Base-by-base conservation (phyloP, 2,888 invertebrate species). In the Stegana nigrithorax region DNA sequence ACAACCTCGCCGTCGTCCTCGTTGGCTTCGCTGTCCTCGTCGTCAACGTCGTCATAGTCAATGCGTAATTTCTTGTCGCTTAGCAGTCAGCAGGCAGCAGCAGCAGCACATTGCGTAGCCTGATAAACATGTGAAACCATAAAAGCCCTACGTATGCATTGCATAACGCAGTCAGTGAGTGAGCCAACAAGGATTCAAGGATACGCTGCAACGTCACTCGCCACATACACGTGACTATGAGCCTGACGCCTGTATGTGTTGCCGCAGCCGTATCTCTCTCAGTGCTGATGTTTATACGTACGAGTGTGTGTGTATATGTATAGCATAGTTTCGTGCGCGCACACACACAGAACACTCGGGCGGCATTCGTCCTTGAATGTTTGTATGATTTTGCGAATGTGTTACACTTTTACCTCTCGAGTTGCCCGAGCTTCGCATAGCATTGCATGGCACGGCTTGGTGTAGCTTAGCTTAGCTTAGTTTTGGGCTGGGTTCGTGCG, bases 361-460 rank as follows among this genome's bases (percentile, higher is more conserved):
- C n/a, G 47, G 10, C 47, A 47, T 47, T 23, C 47, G 47, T 21
- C 47, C 47, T 47, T 47, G 47, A 47, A 47, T 47, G 47, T 47
- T 47, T 47, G 47, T 25, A 47, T 25, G 12, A 47, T 25, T 47
- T 25, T 21, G 23, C 21, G 25, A 44, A 47, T 47, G 25, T 47
- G 47, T 8, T 47, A 23, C 47, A 47, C 21, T 47, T 47, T 47
- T 47, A 47, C 47, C n/a, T 21, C 25, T 4, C 42, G 32, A 32
- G 32, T 32, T n/a, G 32, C n/a, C 2, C 8, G n/a, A 5, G 32
- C 32, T 12, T 1, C 8, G 32, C 32, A 32, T 12, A 32, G 32
- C 32, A 32, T 12, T 8, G 29, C 29, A 29, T 10, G 47, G 17
- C 4, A 12, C 10, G 12, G 19, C 21, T 7, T 47, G 45, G 7